Conservation (phyloP, 2,797 vertebrate species). For the Chelonia mydas region DNA sequence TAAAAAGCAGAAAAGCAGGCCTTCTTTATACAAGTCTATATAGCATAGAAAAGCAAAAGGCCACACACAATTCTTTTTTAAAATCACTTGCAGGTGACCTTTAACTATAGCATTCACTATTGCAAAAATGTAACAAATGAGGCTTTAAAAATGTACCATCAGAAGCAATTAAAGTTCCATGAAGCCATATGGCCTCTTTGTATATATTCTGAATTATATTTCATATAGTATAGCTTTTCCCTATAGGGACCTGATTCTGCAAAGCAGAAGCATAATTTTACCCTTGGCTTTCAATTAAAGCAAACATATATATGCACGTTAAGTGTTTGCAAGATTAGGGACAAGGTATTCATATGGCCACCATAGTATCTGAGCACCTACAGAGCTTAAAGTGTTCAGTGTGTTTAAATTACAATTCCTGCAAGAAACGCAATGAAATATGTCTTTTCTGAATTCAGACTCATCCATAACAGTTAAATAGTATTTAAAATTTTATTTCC, state of each 20-base stretch:
- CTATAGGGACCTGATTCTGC: not conserved
- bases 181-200: too few relatives aligned
- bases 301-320: not conserved
- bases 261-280: not conserved
- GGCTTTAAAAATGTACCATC: not conserved
- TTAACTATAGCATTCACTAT: not conserved
- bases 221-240: not conserved
- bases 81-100: not conserved
- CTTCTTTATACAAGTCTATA: too few relatives aligned
- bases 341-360: fast-evolving
- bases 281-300: not conserved
- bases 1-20: too few relatives aligned
- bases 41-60: too few relatives aligned
- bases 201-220: not conserved
- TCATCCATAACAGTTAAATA: not conserved
- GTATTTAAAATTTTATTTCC: not conserved
- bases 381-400: not conserved
- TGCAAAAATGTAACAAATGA: not conserved
- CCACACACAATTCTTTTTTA: too few relatives aligned
- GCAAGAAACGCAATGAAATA: not conserved
- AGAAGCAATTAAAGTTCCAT: too few relatives aligned
- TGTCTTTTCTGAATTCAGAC: not conserved
- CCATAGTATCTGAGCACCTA: not conserved
- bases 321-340: not conserved
- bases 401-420: not conserved